Conservation (phyloP, 2,888 invertebrate genomes). For the Hetaerina titia region DNA sequence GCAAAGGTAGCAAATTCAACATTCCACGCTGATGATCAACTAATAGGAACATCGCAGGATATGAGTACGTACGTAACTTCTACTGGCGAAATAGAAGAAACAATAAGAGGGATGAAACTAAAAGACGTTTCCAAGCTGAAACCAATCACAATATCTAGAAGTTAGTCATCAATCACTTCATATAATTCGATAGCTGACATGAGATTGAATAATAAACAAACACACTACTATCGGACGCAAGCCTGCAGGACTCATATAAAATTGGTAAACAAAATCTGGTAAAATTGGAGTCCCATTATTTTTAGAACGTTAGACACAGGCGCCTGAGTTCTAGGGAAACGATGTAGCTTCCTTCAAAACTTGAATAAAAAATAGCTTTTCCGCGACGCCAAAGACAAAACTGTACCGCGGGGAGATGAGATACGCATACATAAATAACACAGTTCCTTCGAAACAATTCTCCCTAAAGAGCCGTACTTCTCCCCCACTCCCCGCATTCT, state of each 20-base stretch:
- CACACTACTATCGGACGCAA: neutral
- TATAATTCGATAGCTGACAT: too few species aligned
- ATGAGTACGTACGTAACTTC: too few species aligned
- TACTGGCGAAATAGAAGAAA: too few species aligned
- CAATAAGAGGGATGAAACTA: too few species aligned
- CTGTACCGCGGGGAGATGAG: conserved; percentile 6
- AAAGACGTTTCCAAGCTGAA: too few species aligned
- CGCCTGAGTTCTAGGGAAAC: neutral
- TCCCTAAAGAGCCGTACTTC: conserved; percentile 1
- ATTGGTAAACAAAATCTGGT: neutral
- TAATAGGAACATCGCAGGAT: too few species aligned
- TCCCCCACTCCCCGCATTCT: neutral
- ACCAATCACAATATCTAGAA: too few species aligned
- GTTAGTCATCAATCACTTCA: too few species aligned
- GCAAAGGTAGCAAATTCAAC: too few species aligned
- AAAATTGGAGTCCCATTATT: neutral
- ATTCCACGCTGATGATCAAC: too few species aligned
- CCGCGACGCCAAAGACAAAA: neutral
- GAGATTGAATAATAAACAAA: too few species aligned
- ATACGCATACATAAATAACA: neutral
- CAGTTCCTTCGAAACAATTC: conserved; percentile 26
- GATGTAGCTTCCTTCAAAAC: neutral
- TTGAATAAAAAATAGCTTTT: neutral
- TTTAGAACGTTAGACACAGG: neutral
- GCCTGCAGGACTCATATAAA: neutral